Evolutionary conservation across 2,888 invertebrate species (phyloP).

Genomic region (Escarpia spicata): DNA sequence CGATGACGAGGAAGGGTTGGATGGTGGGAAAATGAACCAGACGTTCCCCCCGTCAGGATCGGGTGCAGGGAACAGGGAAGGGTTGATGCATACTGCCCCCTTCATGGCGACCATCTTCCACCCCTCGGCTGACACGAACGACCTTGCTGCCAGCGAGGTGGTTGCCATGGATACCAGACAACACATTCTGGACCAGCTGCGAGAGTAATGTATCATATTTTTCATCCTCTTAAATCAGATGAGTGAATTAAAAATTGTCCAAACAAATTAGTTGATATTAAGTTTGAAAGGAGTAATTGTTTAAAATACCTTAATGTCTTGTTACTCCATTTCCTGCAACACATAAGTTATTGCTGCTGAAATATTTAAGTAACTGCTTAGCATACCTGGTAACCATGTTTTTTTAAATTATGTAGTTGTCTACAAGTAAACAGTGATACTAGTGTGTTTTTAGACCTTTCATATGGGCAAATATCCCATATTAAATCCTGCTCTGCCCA

Average conservation of each 20-base stretch:
- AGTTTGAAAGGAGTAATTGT: not conserved
- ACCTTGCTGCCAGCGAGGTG: not conserved
- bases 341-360: not conserved
- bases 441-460: too few relatives aligned
- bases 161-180: not conserved
- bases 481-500: too few relatives aligned
- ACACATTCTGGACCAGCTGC: constrained; percentile 2
- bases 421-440: too few relatives aligned
- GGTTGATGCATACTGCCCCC: not conserved
- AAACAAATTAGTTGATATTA: not conserved
- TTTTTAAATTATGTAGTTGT: too few relatives aligned
- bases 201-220: not conserved
- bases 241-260: not conserved
- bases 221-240: not conserved
- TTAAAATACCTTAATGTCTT: not conserved
- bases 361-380: too few relatives aligned
- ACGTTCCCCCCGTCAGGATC: not conserved
- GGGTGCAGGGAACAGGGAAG: not conserved
- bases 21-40: not conserved
- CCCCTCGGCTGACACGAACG: not conserved
- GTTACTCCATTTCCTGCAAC: not conserved
- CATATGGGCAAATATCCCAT: too few relatives aligned
- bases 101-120: not conserved
- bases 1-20: not conserved
- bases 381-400: too few relatives aligned